Conservation (phyloP, 2,797 vertebrate species). For the Dryobates pubescens region DNA sequence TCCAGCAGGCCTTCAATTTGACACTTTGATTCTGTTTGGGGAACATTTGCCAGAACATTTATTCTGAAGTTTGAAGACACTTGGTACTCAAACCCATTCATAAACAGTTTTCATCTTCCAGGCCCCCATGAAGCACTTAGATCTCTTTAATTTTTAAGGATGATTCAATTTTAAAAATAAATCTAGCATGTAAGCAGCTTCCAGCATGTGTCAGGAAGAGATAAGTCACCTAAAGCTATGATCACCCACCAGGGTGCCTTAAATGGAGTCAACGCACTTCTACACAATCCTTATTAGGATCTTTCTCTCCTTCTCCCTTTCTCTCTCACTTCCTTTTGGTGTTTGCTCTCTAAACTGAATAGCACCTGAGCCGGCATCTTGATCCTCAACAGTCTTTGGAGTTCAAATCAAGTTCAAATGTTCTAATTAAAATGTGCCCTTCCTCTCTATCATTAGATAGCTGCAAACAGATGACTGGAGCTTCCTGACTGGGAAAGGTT, state of each 20-base stretch:
- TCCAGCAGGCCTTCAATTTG: background rate
- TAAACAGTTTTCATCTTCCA: slow-evolving; percentile 20
- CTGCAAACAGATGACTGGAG: slow-evolving; percentile 55
- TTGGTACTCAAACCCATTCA: background rate
- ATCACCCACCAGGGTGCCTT: slow-evolving; percentile 64
- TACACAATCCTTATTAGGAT: slow-evolving; percentile 53
- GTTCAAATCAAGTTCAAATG: slow-evolving; percentile 61
- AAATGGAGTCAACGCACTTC: slow-evolving; percentile 27
- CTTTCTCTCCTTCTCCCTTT: background rate
- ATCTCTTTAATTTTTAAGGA: slow-evolving; percentile 7
- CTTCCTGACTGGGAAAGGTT: slow-evolving; percentile 62
- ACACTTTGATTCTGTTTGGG: background rate
- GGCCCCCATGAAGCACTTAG: background rate
- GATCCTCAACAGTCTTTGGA: slow-evolving; percentile 31
- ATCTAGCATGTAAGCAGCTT: background rate
- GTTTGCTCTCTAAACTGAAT: slow-evolving; percentile 35
- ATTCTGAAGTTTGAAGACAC: background rate
- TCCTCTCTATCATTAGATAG: slow-evolving; percentile 60
- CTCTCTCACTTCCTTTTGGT: slow-evolving; percentile 63
- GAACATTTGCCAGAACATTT: background rate
- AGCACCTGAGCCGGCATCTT: slow-evolving; percentile 52
- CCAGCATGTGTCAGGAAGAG: slow-evolving; percentile 69
- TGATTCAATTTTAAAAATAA: slow-evolving; percentile 62
- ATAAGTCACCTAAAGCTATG: slow-evolving; percentile 60
- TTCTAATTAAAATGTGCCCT: slow-evolving; percentile 63